Evolutionary conservation across 2,113 vertebrate genomes (phyloP), one percentile per base, ranked within the genome.

Genomic region (Trichechus manatus): DNA sequence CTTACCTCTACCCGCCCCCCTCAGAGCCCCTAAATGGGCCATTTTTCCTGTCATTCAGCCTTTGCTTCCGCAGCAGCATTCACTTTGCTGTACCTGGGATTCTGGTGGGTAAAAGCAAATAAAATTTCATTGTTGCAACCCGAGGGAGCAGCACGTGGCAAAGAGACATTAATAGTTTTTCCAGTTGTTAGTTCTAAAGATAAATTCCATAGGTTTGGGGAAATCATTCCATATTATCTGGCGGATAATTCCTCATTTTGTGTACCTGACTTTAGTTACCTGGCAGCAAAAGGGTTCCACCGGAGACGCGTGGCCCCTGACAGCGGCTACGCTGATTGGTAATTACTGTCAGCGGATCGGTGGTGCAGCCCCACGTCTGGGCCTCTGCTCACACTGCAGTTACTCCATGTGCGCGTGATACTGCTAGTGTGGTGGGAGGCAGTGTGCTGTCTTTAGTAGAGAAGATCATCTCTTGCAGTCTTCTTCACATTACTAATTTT

Each of bases 381-480:
- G 9, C 44, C 61, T 66, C 59, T n/a, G 74, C 23, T 29, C 1
- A 14, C 10, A 1, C 33, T 5, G 56, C 14, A 6, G 25, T 20
- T 9, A 27, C 0, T 0, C 17, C 44, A 53, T 42, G 25, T 64
- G 47, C 27, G 64, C 44, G 5, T 2, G n/a, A 25, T 13, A 6
- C 5, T 6, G 10, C 66, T 64, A 5, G n/a, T 10, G 9, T 39
- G 11, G 39, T 0, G 0, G 22, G 31, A 91, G 82, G 50, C 23
- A 0, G 27, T 36, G 93, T 63, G 4, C 44, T 27, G 66, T 53
- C 42, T 47, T 47, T 22, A 22, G 19, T 9, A 59, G 66, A 19
- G 20, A 17, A 70, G 23, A 20, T 77, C 59, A 72, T 44, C 78
- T 81, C 47, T 56, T 85, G 63, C 11, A 63, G 0, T 64, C 3